phyloP scores from a whole-genome alignment of 1,140 invertebrate species.

The Drosophila hydei region DNA sequence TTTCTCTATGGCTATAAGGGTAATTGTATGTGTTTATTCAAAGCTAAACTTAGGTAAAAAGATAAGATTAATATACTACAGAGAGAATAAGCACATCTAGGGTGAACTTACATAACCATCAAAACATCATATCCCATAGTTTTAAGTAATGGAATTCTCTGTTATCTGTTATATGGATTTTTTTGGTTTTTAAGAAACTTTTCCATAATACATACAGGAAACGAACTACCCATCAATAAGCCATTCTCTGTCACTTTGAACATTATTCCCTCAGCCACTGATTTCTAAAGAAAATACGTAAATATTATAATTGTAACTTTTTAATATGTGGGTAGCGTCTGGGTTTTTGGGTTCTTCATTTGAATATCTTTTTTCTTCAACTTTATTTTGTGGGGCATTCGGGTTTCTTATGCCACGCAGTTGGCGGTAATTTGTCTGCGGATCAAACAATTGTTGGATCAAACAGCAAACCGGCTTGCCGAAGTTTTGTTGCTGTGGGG shows the following conservation, averaged over 20 bases:
- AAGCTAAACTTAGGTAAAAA: too few relatives aligned
- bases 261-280: neutral
- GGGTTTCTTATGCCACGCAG: slow-evolving; percentile 4
- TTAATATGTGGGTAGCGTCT: slow-evolving; percentile 66
- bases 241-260: neutral
- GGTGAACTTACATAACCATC: too few relatives aligned
- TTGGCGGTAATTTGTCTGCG: slow-evolving; percentile 60
- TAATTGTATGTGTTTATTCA: too few relatives aligned
- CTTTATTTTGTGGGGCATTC: slow-evolving; percentile 7
- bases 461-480: neutral
- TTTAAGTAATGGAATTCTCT: too few relatives aligned
- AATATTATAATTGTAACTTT: slow-evolving; percentile 26
- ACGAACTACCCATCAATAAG: neutral
- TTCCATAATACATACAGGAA: neutral
- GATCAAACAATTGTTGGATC: slow-evolving; percentile 63
- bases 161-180: neutral
- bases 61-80: too few relatives aligned
- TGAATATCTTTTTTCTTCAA: slow-evolving; percentile 30
- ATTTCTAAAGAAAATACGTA: slow-evolving; percentile 20
- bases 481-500: slow-evolving; percentile 8
- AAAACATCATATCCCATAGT: too few relatives aligned
- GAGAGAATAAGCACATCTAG: too few relatives aligned
- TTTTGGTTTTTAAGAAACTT: too few relatives aligned
- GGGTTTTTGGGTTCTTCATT: slow-evolving; percentile 25
- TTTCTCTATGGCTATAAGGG: too few relatives aligned